These are phyloP conservation scores for Ursus arctos DNA, from an alignment of 2,113 vertebrate species.

Conservation along the genomic window DNA sequence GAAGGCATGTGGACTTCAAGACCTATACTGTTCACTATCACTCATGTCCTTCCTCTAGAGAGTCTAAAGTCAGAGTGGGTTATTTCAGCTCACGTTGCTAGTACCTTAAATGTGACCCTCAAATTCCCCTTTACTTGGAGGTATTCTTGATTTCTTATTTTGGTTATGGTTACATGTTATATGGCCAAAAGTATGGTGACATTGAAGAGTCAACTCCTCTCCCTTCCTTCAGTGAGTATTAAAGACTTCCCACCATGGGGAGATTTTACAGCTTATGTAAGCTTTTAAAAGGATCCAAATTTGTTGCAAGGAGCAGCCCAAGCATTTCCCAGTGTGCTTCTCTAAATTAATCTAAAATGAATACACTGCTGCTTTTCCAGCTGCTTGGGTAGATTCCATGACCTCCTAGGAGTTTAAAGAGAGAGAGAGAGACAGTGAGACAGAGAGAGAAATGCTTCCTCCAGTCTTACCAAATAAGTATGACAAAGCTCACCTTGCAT, in stretches of 20 bases:
- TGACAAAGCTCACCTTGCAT: background rate
- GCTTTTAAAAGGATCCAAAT: background rate
- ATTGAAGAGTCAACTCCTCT: background rate
- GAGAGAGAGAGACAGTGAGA: background rate
- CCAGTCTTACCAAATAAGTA: background rate
- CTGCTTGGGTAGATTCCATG: background rate
- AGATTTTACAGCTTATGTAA: background rate
- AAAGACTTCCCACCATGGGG: background rate
- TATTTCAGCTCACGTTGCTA: background rate
- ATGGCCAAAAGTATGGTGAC: background rate
- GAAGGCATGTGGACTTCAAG: background rate
- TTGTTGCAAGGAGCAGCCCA: background rate
- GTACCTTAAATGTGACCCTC: background rate
- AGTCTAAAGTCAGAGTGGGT: background rate
- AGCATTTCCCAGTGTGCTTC: background rate
- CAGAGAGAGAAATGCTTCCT: background rate
- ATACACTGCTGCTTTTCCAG: constrained; percentile 2
- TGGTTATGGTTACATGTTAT: background rate
- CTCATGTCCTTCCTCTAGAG: background rate
- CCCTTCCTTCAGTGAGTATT: background rate
- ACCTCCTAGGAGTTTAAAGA: background rate
- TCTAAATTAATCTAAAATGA: constrained; percentile 44
- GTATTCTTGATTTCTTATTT: background rate
- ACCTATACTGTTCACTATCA: background rate
- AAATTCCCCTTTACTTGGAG: background rate